phyloP scores from a whole-genome alignment of 2,797 vertebrate genomes.

The Alectoris magna region DNA sequence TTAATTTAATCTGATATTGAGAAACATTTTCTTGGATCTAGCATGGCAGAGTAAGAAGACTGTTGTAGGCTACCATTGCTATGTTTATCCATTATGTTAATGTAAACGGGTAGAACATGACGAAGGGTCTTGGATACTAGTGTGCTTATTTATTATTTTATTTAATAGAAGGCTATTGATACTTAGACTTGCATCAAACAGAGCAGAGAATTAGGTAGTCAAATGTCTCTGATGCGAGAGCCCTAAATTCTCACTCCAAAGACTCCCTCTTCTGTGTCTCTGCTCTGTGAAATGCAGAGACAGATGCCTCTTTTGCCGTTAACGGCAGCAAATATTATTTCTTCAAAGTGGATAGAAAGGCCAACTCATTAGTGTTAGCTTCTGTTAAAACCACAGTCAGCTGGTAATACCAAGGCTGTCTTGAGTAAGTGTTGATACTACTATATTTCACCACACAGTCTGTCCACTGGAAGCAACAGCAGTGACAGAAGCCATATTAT shows the following conservation, averaged over 20 bases:
- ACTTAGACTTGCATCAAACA: background rate
- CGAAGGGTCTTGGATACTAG: background rate
- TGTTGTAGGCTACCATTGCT: background rate
- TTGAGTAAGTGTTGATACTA: background rate
- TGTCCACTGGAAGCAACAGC: background rate
- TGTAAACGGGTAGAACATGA: background rate
- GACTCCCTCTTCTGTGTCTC: background rate
- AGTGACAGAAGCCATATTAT: background rate
- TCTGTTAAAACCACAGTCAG: background rate
- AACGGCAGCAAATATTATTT: background rate
- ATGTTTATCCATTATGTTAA: fast-evolving
- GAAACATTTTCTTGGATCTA: background rate
- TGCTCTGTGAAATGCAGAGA: background rate
- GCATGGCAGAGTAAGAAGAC: background rate
- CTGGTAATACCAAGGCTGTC: background rate
- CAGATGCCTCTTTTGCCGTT: background rate
- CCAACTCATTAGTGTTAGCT: background rate
- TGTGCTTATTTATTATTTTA: background rate
- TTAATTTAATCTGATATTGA: background rate
- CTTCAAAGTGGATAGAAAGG: background rate
- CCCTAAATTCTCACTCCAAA: background rate
- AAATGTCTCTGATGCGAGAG: background rate
- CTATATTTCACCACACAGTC: background rate
- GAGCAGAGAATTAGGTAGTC: background rate
- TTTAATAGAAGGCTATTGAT: background rate